Percentiles rank a stretch among this genome's conserved stretches.
Evolutionary conservation across 2,113 vertebrate genomes (phyloP).

Genomic region (Lagenorhynchus albirostris): DNA sequence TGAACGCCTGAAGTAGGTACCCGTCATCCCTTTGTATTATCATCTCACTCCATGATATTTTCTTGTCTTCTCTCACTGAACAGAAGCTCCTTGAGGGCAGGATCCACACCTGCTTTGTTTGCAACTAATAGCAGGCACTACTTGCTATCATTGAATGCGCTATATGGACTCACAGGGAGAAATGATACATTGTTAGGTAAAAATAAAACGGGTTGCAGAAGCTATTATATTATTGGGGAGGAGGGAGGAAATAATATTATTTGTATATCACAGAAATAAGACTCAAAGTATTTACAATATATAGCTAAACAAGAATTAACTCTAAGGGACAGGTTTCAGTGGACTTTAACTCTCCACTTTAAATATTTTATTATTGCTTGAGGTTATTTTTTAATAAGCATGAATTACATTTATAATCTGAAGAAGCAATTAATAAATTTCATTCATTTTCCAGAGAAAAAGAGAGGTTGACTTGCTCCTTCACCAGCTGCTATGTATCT

Average conservation of each 20-base stretch:
- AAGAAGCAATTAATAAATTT: not conserved
- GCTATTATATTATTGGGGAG: not conserved
- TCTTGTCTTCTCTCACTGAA: not conserved
- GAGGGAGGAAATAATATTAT: not conserved
- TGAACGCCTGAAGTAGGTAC: not conserved
- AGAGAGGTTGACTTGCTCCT: not conserved
- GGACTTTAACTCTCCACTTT: not conserved
- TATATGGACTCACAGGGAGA: not conserved
- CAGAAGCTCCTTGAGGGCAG: not conserved
- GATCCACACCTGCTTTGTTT: not conserved
- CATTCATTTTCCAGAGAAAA: not conserved
- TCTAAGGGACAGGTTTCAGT: not conserved
- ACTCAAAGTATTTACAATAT: not conserved
- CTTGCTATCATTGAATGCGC: not conserved
- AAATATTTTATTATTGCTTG: not conserved
- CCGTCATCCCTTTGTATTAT: too few species aligned
- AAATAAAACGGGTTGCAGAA: not conserved
- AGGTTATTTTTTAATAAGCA: not conserved
- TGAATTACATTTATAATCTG: not conserved
- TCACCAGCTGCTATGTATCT: not conserved
- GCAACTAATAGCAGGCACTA: not conserved
- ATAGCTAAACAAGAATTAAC: not conserved
- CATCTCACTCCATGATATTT: not conserved
- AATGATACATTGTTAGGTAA: not conserved
- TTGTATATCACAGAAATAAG: not conserved